These are phyloP conservation scores for Spicauda simplicius DNA, from an alignment of 2,888 invertebrate genomes.

Conservation along the genomic window DNA sequence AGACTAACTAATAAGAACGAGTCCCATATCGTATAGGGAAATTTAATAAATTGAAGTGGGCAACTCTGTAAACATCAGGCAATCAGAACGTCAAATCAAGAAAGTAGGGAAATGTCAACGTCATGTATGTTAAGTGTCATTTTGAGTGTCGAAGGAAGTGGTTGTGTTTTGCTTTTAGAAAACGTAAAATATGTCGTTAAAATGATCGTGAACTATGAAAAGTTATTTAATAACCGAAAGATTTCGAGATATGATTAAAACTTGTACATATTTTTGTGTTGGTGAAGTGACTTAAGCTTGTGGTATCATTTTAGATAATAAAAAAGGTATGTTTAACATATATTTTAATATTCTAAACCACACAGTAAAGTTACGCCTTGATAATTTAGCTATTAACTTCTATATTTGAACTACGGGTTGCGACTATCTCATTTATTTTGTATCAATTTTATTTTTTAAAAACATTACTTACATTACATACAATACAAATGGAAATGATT, in stretches of 20 bases:
- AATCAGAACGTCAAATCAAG: neutral
- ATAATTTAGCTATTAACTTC: neutral
- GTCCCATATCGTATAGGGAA: neutral
- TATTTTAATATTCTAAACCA: constrained; percentile 4
- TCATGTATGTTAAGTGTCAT: constrained; percentile 50
- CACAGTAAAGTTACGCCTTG: neutral
- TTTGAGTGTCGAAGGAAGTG: constrained; percentile 51
- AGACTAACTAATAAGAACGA: no score
- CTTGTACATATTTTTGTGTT: constrained; percentile 47
- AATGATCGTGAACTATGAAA: constrained; percentile 60
- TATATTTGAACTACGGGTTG: no score
- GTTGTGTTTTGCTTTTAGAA: constrained; percentile 65
- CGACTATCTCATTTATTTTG: no score
- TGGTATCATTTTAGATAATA: constrained; percentile 15
- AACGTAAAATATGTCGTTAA: constrained; percentile 56
- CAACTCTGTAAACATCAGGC: neutral
- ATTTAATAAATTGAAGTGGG: neutral
- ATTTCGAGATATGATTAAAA: constrained; percentile 46
- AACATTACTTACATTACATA: no score
- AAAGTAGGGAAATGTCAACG: neutral
- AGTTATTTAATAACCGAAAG: constrained; percentile 51
- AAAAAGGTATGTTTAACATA: constrained; percentile 11
- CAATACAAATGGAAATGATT: no score
- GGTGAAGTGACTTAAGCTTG: constrained; percentile 55
- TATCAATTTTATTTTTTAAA: no score